Conservation (phyloP, 1,140 invertebrate genomes). For the Diabrotica virgifera region DNA sequence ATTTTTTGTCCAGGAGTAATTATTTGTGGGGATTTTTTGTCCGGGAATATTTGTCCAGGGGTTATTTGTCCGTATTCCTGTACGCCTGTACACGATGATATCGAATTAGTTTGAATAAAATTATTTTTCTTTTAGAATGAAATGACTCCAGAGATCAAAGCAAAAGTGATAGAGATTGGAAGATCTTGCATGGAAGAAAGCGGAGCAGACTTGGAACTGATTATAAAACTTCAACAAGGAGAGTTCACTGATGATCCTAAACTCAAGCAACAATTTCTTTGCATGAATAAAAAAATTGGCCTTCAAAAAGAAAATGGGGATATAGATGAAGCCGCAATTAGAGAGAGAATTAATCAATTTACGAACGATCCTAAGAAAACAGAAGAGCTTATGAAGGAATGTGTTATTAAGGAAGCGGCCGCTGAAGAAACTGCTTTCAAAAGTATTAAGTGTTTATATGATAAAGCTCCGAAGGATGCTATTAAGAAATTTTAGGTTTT, state of each 20-base stretch:
- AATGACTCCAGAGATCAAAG: slow-evolving; percentile 52
- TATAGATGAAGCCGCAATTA: slow-evolving; percentile 45
- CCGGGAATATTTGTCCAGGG: too few species aligned
- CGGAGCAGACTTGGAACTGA: slow-evolving; percentile 43
- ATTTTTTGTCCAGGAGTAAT: too few species aligned
- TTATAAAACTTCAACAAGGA: slow-evolving; percentile 47
- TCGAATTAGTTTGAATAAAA: background rate
- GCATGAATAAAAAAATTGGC: slow-evolving; percentile 50
- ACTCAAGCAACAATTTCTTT: slow-evolving; percentile 49
- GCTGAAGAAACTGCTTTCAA: slow-evolving; percentile 30
- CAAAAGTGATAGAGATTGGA: slow-evolving; percentile 50
- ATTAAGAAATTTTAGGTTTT: slow-evolving; percentile 16
- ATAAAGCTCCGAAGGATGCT: slow-evolving; percentile 18
- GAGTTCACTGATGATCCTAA: slow-evolving; percentile 47
- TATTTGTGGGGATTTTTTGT: too few species aligned
- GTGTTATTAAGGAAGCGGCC: slow-evolving; percentile 23
- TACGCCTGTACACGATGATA: background rate
- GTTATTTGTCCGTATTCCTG: background rate
- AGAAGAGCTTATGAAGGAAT: slow-evolving; percentile 26
- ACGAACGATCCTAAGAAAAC: slow-evolving; percentile 40
- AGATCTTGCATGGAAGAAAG: slow-evolving; percentile 48
- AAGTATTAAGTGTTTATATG: slow-evolving; percentile 23
- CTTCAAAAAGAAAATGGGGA: slow-evolving; percentile 46
- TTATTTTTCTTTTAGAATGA: slow-evolving; percentile 13
- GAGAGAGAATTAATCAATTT: slow-evolving; percentile 45